Base-by-base conservation (phyloP, 2,113 vertebrate species). In the Pelecanoides urinatrix region DNA sequence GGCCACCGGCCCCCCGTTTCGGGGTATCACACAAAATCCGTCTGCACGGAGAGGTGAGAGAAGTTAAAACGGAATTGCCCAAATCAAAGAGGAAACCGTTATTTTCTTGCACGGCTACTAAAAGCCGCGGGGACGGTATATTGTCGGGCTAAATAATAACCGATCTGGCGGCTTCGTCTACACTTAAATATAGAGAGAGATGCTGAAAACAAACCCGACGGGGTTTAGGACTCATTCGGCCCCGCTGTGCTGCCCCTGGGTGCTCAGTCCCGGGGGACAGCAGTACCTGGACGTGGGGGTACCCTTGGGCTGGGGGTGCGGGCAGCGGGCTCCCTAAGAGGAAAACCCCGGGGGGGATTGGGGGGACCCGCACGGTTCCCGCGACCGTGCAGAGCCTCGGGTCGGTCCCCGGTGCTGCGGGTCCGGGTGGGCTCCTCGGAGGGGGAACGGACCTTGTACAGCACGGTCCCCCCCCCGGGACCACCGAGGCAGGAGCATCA, bases 341-440 rank as follows among this genome's bases (percentile, higher is more conserved):
- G 5, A 42, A 66, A 65, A 27, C 2, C 11, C 12, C 5, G 6
- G 5, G 30, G 15, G 7, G 6, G 0, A 3, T 0, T 6, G 16
- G 6, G 38, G 25, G 3, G 1, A 36, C 15, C 8, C 63, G 6
- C 16, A 8, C 4, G 9, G 50, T 63, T 4, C n/a, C 56, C 2
- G 7, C 4, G 20, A 18, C 20, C 0, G 4, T 12, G 9, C 8
- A 30, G 67, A 59, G 16, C 22, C 62, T 8, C 42, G 8, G 4
- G 4, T 42, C 7, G 0, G 26, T 29, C 8, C 44, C 56, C 25
- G 26, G 34, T 59, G 34, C 26, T 19, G 79, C 18, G 3, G 42
- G 20, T 26, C 23, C 42, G 4, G 20, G 56, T 19, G 59, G 29
- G 67, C 4, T 75, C 10, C 29, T 81, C 2, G 32, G 22, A 61